These are phyloP conservation scores for Ciconia maguari DNA, from an alignment of 2,113 vertebrate species.

Conservation along the genomic window DNA sequence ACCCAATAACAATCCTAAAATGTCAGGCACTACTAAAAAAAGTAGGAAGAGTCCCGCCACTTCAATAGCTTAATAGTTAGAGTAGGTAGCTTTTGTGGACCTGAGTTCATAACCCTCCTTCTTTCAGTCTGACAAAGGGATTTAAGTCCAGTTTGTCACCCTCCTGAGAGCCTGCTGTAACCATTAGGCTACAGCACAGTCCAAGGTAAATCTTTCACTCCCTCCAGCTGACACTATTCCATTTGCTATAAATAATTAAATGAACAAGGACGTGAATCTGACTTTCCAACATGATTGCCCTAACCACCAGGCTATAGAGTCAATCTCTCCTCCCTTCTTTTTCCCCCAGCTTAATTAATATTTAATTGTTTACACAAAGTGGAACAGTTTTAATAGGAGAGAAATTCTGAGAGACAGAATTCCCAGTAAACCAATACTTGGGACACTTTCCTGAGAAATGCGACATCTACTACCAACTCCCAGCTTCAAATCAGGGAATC, in stretches of 20 bases:
- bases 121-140: not conserved
- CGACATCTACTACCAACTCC: not conserved
- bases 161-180: constrained; percentile 4
- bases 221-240: constrained; percentile 37
- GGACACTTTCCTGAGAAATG: not conserved
- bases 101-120: not conserved
- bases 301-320: constrained; percentile 51
- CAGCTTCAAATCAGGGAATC: not conserved
- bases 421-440: not conserved
- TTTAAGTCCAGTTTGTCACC: not conserved
- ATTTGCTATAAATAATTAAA: constrained; percentile 66
- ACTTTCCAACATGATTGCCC: constrained; percentile 36
- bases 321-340: not conserved
- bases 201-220: constrained; percentile 20
- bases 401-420: constrained; percentile 16
- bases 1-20: not conserved
- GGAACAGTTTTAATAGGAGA: constrained; percentile 36
- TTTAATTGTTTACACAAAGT: constrained; percentile 62
- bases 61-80: not conserved
- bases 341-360: constrained; percentile 35
- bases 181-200: not conserved
- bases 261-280: constrained; percentile 11
- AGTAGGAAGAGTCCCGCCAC: accelerated
- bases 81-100: not conserved
- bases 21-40: not conserved